Percentiles rank a stretch among this genome's conserved stretches.
Conservation (phyloP, 2,797 vertebrate species). For the Vipera ursinii region DNA sequence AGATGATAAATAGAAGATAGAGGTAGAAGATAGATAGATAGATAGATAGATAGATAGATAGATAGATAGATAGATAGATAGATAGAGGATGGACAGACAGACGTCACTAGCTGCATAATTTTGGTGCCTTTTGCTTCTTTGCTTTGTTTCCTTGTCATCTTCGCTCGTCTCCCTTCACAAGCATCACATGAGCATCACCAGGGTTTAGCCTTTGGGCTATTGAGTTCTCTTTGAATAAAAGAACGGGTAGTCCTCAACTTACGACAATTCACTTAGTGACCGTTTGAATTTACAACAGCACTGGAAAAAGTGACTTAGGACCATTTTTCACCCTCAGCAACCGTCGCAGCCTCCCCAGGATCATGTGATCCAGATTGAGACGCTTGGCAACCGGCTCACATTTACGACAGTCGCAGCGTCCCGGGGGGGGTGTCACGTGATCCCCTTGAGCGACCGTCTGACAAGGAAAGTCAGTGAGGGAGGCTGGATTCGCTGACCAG, state of each 20-base stretch:
- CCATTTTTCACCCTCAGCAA: not conserved
- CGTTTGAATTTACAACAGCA: rapidly evolving
- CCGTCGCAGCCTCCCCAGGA: not conserved
- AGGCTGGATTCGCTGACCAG: not conserved
- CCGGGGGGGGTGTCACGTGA: not conserved
- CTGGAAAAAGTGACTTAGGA: not conserved
- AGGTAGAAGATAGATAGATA: no score
- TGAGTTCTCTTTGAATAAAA: not conserved
- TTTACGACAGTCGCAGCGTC: not conserved
- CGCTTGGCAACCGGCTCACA: not conserved
- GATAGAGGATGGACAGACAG: no score
- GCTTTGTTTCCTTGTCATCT: not conserved
- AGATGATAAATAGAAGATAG: no score
- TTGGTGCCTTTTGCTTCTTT: not conserved
- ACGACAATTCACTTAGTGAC: not conserved
- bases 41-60: no score
- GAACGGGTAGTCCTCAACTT: not conserved
- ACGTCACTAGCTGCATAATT: not conserved
- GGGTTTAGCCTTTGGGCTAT: not conserved
- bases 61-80: no score
- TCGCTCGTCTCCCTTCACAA: not conserved
- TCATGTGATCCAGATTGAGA: not conserved
- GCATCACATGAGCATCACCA: not conserved
- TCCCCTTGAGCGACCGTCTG: no score
- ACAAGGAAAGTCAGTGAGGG: not conserved